phyloP scores from a whole-genome alignment of 2,113 vertebrate genomes.

The Trogon surrucura region DNA sequence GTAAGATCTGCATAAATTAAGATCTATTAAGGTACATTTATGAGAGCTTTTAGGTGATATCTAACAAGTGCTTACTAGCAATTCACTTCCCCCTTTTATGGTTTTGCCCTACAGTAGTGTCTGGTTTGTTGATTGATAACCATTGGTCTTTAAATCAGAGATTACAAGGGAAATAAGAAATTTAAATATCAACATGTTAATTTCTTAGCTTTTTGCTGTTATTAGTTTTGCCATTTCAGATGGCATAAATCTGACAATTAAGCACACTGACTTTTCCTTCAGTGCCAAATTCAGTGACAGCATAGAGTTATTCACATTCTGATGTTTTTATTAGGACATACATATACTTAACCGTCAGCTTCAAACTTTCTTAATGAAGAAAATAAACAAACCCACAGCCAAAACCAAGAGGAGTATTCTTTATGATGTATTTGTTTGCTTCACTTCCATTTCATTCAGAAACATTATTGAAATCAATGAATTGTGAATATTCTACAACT shows the following conservation, averaged over 20 bases:
- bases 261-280: background rate
- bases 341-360: background rate
- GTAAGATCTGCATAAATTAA: background rate
- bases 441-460: background rate
- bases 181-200: background rate
- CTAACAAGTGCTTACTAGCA: background rate
- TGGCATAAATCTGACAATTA: conserved; percentile 30
- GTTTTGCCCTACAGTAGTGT: background rate
- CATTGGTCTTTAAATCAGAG: background rate
- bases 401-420: background rate
- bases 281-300: background rate
- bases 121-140: background rate
- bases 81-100: background rate
- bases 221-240: background rate
- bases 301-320: background rate
- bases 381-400: background rate
- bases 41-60: background rate
- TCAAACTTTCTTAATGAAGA: background rate
- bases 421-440: background rate
- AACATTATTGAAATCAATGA: background rate
- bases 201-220: background rate
- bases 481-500: background rate
- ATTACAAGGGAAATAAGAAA: background rate
- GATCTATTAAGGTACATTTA: background rate
- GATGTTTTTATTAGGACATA: background rate